Base-by-base conservation (phyloP, 2,888 invertebrate genomes). In the Nysson spinosus region DNA sequence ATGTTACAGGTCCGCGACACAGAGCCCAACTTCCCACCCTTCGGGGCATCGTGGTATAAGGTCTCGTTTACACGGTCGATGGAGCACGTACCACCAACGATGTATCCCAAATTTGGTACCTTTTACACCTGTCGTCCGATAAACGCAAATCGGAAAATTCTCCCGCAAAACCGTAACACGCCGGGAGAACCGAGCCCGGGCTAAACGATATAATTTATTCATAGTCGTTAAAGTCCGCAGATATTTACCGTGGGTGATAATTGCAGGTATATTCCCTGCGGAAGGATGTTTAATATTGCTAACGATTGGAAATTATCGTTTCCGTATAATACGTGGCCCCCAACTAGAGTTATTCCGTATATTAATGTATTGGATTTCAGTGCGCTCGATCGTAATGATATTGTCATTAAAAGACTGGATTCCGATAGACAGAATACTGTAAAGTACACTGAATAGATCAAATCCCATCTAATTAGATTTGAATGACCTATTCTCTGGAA, bases 171-270 rank as follows among this genome's bases (percentile, higher is more conserved):
- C n/a, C n/a, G n/a, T n/a, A n/a, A n/a, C n/a, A n/a, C 28, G 24
- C 32, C 9, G 28, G 12, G 40, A 9, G 19, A 34, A 34, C 37
- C 20, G 5, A 40, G 35, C 44, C 22, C 22, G 43, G 47, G 37
- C 14, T 20, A 20, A 43, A 39, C 37, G 44, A 57, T 44, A n/a
- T n/a, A 50, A 72, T 71, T 71, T 71, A 68, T 68, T 61, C 57
- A 37, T 12, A 26, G 58, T 61, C 58, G 44, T 71, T 71, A 71
- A 71, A 71, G 37, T 39, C 49, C 52, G 40, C 52, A 37, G 67
- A 46, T 72, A 70, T 71, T 72, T 67, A 55, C 62, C 52, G 28
- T 50, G 16, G 39, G 50, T 46, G 50, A 72, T 70, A 67, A 72
- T 72, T 46, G 39, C 44, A 52, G 43, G 61, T 55, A 56, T 61